Conservation (phyloP, 2,113 vertebrate species). For the Toxostoma redivivum region DNA sequence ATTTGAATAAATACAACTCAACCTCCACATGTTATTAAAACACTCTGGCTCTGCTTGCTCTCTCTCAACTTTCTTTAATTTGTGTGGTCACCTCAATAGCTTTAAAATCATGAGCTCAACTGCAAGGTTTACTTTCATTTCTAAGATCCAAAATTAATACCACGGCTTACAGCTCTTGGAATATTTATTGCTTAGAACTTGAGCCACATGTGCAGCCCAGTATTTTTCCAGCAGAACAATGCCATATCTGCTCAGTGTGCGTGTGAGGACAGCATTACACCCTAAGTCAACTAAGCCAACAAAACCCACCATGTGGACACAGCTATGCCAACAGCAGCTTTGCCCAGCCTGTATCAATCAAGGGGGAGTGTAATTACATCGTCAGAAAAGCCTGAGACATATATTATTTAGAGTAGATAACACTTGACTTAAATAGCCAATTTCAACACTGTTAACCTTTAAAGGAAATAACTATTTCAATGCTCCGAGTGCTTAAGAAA, state of each 20-base stretch:
- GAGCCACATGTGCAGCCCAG: background rate
- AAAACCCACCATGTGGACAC: background rate
- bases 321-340: conserved; percentile 9
- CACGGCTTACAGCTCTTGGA: background rate
- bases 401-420: conserved; percentile 12
- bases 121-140: background rate
- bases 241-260: background rate
- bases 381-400: background rate
- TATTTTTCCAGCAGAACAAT: background rate
- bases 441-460: conserved; percentile 32
- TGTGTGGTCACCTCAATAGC: background rate
- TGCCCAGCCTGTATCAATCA: background rate
- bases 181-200: background rate
- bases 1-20: background rate
- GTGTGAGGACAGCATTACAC: background rate
- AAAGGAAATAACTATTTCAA: background rate
- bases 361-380: background rate
- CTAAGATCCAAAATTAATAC: background rate
- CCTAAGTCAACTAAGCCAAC: background rate
- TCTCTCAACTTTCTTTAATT: background rate
- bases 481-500: background rate
- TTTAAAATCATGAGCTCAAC: background rate
- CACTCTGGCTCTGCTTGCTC: background rate
- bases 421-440: background rate
- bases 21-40: background rate